A percentile compares a stretch with the other conserved stretches of the same genome.
These are phyloP conservation scores for Mythimna impura DNA, from an alignment of 2,888 invertebrate genomes.

Conservation along the genomic window DNA sequence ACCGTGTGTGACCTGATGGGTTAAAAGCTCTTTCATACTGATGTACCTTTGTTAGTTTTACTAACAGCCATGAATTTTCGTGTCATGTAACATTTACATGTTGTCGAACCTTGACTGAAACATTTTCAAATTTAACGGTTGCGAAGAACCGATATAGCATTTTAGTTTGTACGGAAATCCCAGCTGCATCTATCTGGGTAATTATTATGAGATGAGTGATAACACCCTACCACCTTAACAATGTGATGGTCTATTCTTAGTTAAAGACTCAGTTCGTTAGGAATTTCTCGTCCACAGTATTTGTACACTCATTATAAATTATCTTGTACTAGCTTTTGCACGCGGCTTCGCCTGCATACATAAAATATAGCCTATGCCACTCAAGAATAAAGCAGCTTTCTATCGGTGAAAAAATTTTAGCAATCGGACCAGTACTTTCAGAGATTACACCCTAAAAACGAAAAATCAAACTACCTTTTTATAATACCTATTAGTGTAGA, in stretches of 20 bases:
- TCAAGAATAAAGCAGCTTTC: too few species aligned
- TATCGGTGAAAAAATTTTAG: too few species aligned
- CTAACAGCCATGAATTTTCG: constrained; percentile 24
- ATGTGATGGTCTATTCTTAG: constrained; percentile 17
- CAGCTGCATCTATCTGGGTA: constrained; percentile 20
- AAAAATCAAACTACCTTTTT: too few species aligned
- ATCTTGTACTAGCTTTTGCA: too few species aligned
- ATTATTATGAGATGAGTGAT: constrained; percentile 11
- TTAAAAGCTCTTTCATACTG: constrained; percentile 10
- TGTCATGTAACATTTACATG: constrained; percentile 9
- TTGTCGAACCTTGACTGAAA: not conserved
- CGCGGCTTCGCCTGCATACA: too few species aligned
- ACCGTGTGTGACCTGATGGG: not conserved
- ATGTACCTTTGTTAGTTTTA: constrained; percentile 33
- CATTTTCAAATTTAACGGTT: not conserved
- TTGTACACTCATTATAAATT: not conserved
- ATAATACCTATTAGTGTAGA: too few species aligned
- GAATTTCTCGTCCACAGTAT: constrained; percentile 1
- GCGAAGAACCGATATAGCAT: not conserved
- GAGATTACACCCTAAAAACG: too few species aligned
- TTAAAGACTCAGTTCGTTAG: constrained; percentile 5
- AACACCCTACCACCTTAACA: constrained; percentile 12
- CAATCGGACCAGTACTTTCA: too few species aligned
- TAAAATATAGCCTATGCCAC: too few species aligned
- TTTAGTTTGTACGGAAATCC: not conserved